Conservation (phyloP, 2,888 invertebrate genomes). For the Melinaea menophilus region DNA sequence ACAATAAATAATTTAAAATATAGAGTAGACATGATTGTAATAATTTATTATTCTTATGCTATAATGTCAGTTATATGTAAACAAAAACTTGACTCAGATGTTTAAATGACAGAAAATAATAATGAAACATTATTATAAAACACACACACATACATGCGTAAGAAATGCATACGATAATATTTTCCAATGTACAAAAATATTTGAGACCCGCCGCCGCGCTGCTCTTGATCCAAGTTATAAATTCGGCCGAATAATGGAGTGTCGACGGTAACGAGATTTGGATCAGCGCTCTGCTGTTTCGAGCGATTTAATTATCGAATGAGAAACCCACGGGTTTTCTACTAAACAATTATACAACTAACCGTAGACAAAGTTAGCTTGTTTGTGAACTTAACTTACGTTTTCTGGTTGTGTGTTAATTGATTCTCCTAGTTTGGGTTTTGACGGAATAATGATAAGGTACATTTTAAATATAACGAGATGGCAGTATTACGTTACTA, state of each 20-base stretch:
- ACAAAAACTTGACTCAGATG: too few species aligned
- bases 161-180: neutral
- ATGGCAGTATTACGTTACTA: too few species aligned
- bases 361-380: slow-evolving; percentile 17
- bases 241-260: slow-evolving; percentile 38
- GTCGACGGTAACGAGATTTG: slow-evolving; percentile 38
- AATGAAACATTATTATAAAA: too few species aligned
- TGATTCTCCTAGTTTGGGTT: neutral
- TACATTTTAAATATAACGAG: neutral
- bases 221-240: slow-evolving; percentile 19
- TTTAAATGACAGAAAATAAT: too few species aligned
- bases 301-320: slow-evolving; percentile 34
- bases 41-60: too few species aligned
- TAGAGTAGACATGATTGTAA: too few species aligned
- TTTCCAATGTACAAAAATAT: neutral
- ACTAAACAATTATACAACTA: slow-evolving; percentile 29
- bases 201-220: neutral
- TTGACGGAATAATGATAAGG: neutral
- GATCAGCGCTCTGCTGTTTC: slow-evolving; percentile 32
- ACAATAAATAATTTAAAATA: too few species aligned
- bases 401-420: slow-evolving; percentile 14
- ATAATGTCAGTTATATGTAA: too few species aligned
- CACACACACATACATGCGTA: too few species aligned
- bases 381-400: slow-evolving; percentile 21
- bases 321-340: slow-evolving; percentile 24